Evolutionary conservation across 2,888 invertebrate genomes (phyloP), one percentile per base, ranked within the genome.

Genomic region (Cotesia congregata): DNA sequence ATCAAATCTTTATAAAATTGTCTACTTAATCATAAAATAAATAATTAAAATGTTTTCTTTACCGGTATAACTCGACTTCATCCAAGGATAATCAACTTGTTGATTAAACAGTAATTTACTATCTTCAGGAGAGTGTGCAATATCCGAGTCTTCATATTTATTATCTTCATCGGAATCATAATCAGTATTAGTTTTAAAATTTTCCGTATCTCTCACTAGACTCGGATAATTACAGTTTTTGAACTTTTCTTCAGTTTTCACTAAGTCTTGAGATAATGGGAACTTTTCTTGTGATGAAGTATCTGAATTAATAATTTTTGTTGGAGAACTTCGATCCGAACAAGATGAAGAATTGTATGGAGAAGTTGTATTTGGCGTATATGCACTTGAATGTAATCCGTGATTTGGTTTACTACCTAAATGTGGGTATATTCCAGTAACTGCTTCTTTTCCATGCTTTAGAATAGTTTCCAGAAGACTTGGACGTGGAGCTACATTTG

Each of bases 81-180:
- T 87, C 88, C 88, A 88, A 0, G 86, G 84, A 77, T 85, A 88
- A 73, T 86, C 83, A 38, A 83, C 78, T n/a, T 76, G 80, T 65
- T 79, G 73, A 72, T 76, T 78, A 6, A 72, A 61, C 40, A 81
- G 81, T 6, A 84, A 83, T 1, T 85, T 82, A 4, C 67, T 76
- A 60, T 80, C 82, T 5, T 85, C 83, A 70, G 78, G 80, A 4
- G 40, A 77, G 5, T 80, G 83, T 9, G 75, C 76, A 1, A 83
- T 78, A 59, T 80, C 82, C 4, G 62, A 77, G 50, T 82, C 83
- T 0, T 80, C 82, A 64, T 81, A 81, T 60, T 84, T 82, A 41
- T 82, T 79, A 61, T 82, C 79, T 6, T 71, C 79, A 50, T 83
- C 83, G 0, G 75, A 60, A n/a, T 68, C 17, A 62, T 82, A 85